Evolutionary conservation across 2,797 vertebrate genomes (phyloP).

Genomic region (Numenius phaeopus): DNA sequence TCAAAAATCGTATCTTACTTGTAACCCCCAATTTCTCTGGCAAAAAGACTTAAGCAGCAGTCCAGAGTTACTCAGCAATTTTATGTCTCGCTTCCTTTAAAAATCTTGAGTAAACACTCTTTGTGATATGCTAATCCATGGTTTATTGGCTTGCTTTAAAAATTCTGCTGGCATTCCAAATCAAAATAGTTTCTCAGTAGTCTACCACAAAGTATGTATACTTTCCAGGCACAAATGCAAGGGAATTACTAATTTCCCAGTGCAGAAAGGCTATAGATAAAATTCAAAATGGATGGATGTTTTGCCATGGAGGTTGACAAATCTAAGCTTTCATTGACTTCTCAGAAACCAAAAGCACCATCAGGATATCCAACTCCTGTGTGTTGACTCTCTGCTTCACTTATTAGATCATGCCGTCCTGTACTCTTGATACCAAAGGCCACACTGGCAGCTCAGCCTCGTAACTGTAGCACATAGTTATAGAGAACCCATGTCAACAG

Average conservation of each 20-base stretch:
- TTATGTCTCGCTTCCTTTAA: not conserved
- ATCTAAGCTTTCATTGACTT: not conserved
- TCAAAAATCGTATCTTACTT: not conserved
- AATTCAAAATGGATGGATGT: not conserved
- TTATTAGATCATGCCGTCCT: not conserved
- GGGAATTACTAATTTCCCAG: not conserved
- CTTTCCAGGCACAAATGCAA: not conserved
- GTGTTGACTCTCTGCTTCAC: not conserved
- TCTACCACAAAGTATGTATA: not conserved
- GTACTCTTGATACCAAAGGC: not conserved
- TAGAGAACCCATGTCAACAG: not conserved
- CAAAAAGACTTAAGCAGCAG: not conserved
- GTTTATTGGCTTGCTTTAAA: not conserved
- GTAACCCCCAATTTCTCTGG: not conserved
- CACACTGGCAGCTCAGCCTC: not conserved
- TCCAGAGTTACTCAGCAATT: not conserved
- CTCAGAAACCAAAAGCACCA: not conserved
- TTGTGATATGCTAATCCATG: not conserved
- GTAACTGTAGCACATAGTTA: not conserved
- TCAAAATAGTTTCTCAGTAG: not conserved
- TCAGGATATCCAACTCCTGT: not conserved
- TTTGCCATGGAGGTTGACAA: not conserved
- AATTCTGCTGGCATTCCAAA: not conserved
- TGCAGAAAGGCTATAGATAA: not conserved
- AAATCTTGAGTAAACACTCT: not conserved